Conservation (phyloP, 2,113 vertebrate species). For the Lycaon pictus region DNA sequence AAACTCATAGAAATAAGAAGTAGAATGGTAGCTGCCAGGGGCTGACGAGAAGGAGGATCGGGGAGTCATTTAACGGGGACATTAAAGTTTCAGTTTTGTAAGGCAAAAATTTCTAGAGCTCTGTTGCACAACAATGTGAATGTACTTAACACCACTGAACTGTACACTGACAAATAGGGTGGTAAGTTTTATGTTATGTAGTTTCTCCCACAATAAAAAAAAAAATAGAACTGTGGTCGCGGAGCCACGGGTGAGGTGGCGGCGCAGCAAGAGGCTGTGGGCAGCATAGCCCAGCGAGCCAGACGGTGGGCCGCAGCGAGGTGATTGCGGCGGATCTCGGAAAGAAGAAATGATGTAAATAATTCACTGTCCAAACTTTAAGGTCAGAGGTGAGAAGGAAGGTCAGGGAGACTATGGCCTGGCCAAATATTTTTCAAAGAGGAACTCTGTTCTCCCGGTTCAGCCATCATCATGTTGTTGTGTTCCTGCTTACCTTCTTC, state of each 20-base stretch:
- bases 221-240: not conserved
- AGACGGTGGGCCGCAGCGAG: no score
- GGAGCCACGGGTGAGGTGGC: no score
- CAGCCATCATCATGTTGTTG: conserved; percentile 94
- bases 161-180: not conserved
- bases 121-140: not conserved
- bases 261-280: no score
- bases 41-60: not conserved
- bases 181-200: not conserved
- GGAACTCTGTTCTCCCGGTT: conserved; percentile 88
- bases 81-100: not conserved
- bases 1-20: conserved; percentile 8
- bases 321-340: not conserved
- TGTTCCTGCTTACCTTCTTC: conserved; percentile 97
- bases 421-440: conserved; percentile 78
- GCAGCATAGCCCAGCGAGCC: no score
- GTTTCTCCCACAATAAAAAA: not conserved
- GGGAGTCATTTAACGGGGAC: not conserved
- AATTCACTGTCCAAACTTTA: not conserved
- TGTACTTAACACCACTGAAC: not conserved
- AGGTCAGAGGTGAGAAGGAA: conserved; percentile 13
- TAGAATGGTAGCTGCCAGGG: not conserved
- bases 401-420: conserved; percentile 79
- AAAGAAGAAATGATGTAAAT: conserved; percentile 83
- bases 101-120: not conserved